These are phyloP conservation scores for Lampris incognitus DNA, from an alignment of 2,113 vertebrate species.

Conservation along the genomic window DNA sequence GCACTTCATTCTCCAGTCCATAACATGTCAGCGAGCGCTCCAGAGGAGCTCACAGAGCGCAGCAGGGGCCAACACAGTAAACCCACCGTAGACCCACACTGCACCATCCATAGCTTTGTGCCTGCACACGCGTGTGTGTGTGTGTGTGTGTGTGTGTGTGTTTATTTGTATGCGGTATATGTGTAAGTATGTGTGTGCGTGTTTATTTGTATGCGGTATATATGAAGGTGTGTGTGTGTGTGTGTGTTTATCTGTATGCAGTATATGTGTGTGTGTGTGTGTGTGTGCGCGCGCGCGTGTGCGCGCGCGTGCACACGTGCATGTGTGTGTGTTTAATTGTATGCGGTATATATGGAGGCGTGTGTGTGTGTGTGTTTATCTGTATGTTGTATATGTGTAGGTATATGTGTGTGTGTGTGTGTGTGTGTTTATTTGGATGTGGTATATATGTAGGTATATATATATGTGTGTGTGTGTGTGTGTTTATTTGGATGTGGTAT, in stretches of 20 bases:
- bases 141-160: conserved; percentile 3
- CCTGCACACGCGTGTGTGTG: background rate
- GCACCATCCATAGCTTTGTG: conserved; percentile 1
- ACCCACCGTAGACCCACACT: conserved; percentile 31
- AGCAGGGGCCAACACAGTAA: conserved; percentile 49
- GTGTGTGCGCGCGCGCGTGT: no score
- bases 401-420: background rate
- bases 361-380: background rate
- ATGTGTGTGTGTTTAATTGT: background rate
- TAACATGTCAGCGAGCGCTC: conserved; percentile 37
- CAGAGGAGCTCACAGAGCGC: conserved; percentile 33
- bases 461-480: no score
- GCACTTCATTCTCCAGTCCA: conserved; percentile 62
- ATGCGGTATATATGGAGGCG: conserved; percentile 13
- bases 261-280: background rate
- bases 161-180: background rate
- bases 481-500: no score
- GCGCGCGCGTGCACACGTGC: no score
- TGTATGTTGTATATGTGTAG: background rate
- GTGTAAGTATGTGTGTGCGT: background rate
- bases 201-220: conserved; percentile 12
- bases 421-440: no score
- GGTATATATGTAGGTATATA: no score
- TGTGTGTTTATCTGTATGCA: background rate
- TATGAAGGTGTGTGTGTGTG: background rate